These are phyloP conservation scores for Dromas ardeola DNA, from an alignment of 2,113 vertebrate species.

Conservation along the genomic window DNA sequence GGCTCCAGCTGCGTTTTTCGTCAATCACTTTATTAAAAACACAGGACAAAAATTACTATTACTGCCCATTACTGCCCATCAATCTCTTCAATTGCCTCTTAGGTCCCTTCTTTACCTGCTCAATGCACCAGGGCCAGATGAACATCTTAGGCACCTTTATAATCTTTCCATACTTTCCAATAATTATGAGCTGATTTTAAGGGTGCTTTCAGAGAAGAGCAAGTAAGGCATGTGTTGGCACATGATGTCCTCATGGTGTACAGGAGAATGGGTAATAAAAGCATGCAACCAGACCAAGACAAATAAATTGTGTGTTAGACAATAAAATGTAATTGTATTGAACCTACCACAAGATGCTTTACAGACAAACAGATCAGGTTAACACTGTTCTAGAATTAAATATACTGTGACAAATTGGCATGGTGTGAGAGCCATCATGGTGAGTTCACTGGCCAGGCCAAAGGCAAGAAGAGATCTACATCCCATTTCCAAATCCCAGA, in stretches of 20 bases:
- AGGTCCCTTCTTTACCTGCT: conserved; percentile 21
- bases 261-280: neutral
- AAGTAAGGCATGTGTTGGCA: neutral
- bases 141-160: neutral
- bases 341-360: neutral
- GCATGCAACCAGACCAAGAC: neutral
- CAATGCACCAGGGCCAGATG: conserved; percentile 1
- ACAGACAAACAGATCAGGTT: neutral
- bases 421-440: accelerated
- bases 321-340: neutral
- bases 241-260: accelerated
- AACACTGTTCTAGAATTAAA: neutral
- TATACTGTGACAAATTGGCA: neutral
- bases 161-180: neutral
- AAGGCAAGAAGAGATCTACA: neutral
- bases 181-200: neutral
- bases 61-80: conserved; percentile 10
- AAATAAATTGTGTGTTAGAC: neutral
- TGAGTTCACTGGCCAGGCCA: neutral
- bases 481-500: neutral
- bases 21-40: conserved; percentile 39
- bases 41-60: conserved; percentile 52
- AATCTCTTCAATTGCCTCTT: conserved; percentile 45
- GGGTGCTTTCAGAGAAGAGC: neutral
- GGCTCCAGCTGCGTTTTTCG: conserved; percentile 4